Evolutionary conservation across 2,888 invertebrate species (phyloP).

Genomic region (Leptinotarsa peninsularis): DNA sequence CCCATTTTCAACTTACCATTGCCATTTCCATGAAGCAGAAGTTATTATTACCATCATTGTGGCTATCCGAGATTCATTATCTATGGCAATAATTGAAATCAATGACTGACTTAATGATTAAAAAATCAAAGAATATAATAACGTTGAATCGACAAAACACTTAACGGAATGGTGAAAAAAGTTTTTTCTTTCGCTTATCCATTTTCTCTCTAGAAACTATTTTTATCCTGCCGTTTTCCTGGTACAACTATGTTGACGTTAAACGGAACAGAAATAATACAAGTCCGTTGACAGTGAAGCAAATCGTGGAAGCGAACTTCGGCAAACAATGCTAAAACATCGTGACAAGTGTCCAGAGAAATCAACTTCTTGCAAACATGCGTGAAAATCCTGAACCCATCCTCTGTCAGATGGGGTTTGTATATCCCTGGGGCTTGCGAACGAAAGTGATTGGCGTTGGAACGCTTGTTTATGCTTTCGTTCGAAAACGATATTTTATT

Average conservation of each 20-base stretch:
- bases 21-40: no score
- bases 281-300: constrained; percentile 20
- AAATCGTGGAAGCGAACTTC: constrained; percentile 41
- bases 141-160: no score
- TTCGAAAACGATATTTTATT: no score
- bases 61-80: no score
- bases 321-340: constrained; percentile 48
- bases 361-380: constrained; percentile 55
- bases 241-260: constrained; percentile 11
- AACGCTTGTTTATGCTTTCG: background rate
- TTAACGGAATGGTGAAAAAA: background rate
- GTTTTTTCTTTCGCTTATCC: background rate
- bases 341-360: constrained; percentile 57
- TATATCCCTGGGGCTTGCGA: background rate
- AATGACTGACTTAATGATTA: no score
- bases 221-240: constrained; percentile 6
- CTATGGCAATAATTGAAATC: no score
- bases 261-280: constrained; percentile 17
- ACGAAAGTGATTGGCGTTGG: background rate
- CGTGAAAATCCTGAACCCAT: constrained; percentile 53
- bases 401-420: constrained; percentile 38
- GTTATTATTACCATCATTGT: no score
- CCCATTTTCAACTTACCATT: no score
- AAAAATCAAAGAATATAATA: no score
- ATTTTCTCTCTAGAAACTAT: constrained; percentile 10